Evolutionary conservation across 2,888 invertebrate species (phyloP).

Genomic region (Lasioglossum zephyrum): DNA sequence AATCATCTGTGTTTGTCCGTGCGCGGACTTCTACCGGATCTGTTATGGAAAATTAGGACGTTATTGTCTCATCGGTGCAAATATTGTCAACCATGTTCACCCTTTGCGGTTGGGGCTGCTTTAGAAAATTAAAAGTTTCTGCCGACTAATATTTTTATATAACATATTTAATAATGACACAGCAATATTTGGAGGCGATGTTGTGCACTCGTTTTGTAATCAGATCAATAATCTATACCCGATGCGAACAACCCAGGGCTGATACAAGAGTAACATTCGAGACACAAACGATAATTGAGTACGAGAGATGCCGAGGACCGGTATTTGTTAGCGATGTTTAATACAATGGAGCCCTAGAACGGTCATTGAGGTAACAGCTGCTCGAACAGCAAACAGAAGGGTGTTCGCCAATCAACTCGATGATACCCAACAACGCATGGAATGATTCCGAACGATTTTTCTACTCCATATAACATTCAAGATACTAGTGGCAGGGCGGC

Average conservation of each 20-base stretch:
- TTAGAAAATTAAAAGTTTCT: too few species aligned
- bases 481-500: neutral
- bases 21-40: neutral
- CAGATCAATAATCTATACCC: too few species aligned
- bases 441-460: slow-evolving; percentile 12
- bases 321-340: neutral
- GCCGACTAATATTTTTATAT: too few species aligned
- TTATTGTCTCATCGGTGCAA: too few species aligned
- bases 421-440: slow-evolving; percentile 5
- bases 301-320: neutral
- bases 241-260: neutral
- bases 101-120: too few species aligned
- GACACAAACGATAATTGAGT: neutral
- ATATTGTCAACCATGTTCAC: too few species aligned
- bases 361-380: neutral
- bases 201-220: too few species aligned
- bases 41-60: neutral
- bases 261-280: neutral
- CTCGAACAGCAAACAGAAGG: slow-evolving; percentile 2
- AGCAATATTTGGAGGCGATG: too few species aligned
- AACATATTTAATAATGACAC: too few species aligned
- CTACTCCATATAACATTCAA: slow-evolving; percentile 13
- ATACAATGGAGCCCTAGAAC: neutral
- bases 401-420: slow-evolving; percentile 7
- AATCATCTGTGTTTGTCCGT: slow-evolving; percentile 11